phyloP scores from a whole-genome alignment of 2,113 vertebrate species.

The Dolichotis patagonum region DNA sequence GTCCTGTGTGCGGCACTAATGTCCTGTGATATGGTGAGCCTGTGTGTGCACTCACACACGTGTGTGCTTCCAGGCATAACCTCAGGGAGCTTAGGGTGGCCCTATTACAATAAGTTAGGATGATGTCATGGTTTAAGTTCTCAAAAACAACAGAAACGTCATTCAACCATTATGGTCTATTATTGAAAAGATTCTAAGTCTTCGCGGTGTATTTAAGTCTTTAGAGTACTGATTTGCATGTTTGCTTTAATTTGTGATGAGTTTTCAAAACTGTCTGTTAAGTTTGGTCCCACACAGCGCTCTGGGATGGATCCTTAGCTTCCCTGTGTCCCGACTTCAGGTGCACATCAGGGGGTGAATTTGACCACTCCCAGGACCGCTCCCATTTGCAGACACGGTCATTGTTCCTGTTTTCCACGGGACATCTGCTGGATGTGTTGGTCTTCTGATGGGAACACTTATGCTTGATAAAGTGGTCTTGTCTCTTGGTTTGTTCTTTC shows the following conservation, averaged over 20 bases:
- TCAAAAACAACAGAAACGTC: slow-evolving; percentile 8
- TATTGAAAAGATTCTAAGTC: neutral
- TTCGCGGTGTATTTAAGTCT: neutral
- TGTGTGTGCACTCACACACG: neutral
- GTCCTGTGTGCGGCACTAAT: neutral
- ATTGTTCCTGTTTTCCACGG: neutral
- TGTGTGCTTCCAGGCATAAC: neutral
- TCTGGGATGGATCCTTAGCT: neutral
- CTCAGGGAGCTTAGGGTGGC: neutral
- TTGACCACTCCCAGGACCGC: neutral
- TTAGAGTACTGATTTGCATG: neutral
- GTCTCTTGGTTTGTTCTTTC: neutral
- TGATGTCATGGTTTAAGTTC: slow-evolving; percentile 22
- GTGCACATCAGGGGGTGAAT: neutral
- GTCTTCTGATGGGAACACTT: neutral
- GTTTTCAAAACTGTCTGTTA: slow-evolving; percentile 32
- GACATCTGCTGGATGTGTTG: neutral
- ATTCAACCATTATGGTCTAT: neutral
- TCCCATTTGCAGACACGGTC: neutral
- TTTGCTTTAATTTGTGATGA: slow-evolving; percentile 1
- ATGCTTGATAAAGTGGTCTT: neutral
- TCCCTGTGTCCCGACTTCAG: neutral
- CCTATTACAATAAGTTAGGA: neutral
- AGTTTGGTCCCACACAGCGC: neutral
- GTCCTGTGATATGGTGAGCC: neutral